Conservation (phyloP, 2,113 vertebrate species). For the Circaetus cinerascens region DNA sequence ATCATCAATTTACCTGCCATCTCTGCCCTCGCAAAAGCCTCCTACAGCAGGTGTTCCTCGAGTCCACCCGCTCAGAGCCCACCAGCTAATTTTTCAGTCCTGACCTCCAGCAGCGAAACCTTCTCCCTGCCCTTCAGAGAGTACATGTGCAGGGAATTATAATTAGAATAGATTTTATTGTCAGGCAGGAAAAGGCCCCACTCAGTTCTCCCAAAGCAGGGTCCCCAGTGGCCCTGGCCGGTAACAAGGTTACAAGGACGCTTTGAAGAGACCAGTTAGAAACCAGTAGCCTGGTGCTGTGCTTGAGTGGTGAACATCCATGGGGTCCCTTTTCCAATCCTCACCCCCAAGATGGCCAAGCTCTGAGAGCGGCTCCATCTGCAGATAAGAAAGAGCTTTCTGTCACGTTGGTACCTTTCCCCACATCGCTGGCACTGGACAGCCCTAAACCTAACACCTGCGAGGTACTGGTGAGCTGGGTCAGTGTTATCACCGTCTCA, state of each 20-base stretch:
- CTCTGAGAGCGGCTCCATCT: not conserved
- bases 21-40: not conserved
- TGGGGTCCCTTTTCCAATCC: accelerated
- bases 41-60: not conserved
- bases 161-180: not conserved
- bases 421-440: not conserved
- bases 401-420: not conserved
- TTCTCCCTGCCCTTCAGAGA: not conserved
- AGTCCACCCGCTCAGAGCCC: not conserved
- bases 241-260: not conserved
- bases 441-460: not conserved
- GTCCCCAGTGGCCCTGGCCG: not conserved
- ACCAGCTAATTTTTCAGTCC: not conserved
- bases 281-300: not conserved
- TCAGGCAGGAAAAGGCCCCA: not conserved
- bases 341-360: not conserved
- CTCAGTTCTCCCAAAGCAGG: not conserved
- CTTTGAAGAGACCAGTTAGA: not conserved
- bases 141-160: not conserved
- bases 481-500: not conserved
- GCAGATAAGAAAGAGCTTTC: not conserved
- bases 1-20: not conserved
- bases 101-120: not conserved
- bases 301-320: not conserved
- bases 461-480: not conserved